Percentiles rank a stretch among this genome's conserved stretches.
These are phyloP conservation scores for Heliconius erato DNA, from an alignment of 2,888 invertebrate genomes.

Conservation along the genomic window DNA sequence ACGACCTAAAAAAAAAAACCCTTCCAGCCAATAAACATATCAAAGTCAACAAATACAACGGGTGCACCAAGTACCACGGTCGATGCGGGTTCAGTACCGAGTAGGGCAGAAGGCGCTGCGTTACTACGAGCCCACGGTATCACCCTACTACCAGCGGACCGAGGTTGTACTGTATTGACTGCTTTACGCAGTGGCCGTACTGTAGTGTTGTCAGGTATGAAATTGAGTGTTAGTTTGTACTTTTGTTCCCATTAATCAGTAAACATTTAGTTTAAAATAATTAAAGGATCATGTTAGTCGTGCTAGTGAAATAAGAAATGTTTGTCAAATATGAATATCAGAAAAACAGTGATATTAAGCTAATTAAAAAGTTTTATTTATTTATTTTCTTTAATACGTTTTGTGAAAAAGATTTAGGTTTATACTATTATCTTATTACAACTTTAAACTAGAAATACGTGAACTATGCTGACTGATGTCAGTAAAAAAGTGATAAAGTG, in stretches of 20 bases:
- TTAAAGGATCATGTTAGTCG: background rate
- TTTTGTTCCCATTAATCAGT: background rate
- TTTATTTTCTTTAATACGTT: too few relatives aligned
- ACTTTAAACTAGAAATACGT: too few relatives aligned
- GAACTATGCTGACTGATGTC: too few relatives aligned
- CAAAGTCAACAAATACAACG: background rate
- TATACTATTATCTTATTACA: too few relatives aligned
- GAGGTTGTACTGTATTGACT: conserved; percentile 89
- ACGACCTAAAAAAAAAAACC: background rate
- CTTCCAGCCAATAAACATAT: conserved; percentile 7
- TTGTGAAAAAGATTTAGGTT: too few relatives aligned
- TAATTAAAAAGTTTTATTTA: too few relatives aligned
- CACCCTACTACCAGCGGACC: conserved; percentile 93
- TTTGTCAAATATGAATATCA: too few relatives aligned
- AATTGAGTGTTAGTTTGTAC: conserved; percentile 29
- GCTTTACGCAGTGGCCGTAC: conserved; percentile 95
- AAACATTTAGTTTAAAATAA: background rate
- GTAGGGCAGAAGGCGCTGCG: conserved; percentile 77
- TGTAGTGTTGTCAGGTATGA: conserved; percentile 90
- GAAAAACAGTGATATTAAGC: too few relatives aligned
- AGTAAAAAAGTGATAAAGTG: too few relatives aligned
- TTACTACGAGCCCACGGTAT: conserved; percentile 94
- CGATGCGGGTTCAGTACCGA: conserved; percentile 19
- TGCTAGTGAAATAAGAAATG: too few relatives aligned
- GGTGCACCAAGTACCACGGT: conserved; percentile 38